Base-by-base conservation (phyloP, 2,797 vertebrate species). In the Enteromius unitaeniatus region DNA sequence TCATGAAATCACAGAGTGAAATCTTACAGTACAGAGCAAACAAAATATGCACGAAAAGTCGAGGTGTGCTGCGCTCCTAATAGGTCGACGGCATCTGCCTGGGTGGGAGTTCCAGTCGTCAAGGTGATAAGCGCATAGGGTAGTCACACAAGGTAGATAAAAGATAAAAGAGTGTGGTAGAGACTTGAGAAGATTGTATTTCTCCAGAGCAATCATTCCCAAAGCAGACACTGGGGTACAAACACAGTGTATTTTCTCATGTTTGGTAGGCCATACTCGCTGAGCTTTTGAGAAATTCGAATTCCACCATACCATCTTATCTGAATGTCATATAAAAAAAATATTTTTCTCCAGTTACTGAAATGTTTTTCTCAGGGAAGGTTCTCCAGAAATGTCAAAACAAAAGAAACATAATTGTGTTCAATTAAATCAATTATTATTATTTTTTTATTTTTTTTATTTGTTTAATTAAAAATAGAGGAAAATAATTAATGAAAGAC, bases 1-100 rank as follows among this genome's bases (percentile, higher is more conserved):
- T 86, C 80, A 88, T 75, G 70, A 81, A 87, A 86, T 74, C 69
- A 72, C 69, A 68, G 15, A 83, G 79, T 76, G 58, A 75, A 77
- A 62, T 82, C 77, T 83, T 79, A 80, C 72, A 82, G 49, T 64
- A 60, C 60, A 51, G 34, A 60, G 78, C 49, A 72, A 76, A 72
- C 78, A 75, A 81, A 87, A 87, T 86, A n/a, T 81, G 82, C 28
- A 7, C 42, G 26, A 73, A 67, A 74, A 65, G 68, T 49, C 60
- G 37, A 65, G 14, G 34, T 31, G 58, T 42, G 81, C 42, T 53
- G 49, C n/a, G 10, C 47, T 69, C 26, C 55, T 90, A 90, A 91
- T 89, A 89, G 85, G 82, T 74, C 55, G 58, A 42, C 37, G 40
- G 84, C 26, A 28, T 77, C 55, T 84, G 58, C 14, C 49, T 70